Conservation (phyloP, 1,140 invertebrate genomes). For the Anoplophora glabripennis region DNA sequence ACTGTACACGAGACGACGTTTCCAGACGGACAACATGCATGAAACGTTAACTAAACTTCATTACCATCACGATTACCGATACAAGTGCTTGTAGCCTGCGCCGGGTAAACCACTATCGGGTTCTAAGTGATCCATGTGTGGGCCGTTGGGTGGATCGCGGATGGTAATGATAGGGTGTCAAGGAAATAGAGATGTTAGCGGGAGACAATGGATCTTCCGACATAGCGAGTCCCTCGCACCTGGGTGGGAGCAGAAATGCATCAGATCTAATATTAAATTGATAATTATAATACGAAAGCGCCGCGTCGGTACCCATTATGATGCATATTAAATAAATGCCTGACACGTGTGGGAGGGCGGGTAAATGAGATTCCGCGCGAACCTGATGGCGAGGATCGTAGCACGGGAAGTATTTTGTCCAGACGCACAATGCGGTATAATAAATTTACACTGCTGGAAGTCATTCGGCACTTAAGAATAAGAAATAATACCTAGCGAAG, state of each 20-base stretch:
- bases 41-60: not conserved
- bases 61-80: not conserved
- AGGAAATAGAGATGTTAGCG: slow-evolving; percentile 31
- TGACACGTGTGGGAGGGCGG: too few relatives aligned
- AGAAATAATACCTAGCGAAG: too few relatives aligned
- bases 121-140: slow-evolving; percentile 10
- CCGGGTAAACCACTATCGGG: not conserved
- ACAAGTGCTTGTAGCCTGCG: not conserved
- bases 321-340: too few relatives aligned
- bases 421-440: too few relatives aligned
- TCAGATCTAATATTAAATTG: slow-evolving; percentile 27
- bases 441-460: too few relatives aligned
- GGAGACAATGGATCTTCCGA: slow-evolving; percentile 25
- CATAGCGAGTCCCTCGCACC: slow-evolving; percentile 20
- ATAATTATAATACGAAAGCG: slow-evolving; percentile 23
- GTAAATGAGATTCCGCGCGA: too few relatives aligned
- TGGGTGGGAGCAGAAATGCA: slow-evolving; percentile 23
- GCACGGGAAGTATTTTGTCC: too few relatives aligned
- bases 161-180: slow-evolving; percentile 31
- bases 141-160: slow-evolving; percentile 19
- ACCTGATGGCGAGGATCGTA: too few relatives aligned
- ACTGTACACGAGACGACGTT: not conserved
- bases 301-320: slow-evolving; percentile 1
- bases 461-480: too few relatives aligned
- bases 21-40: not conserved